Base-by-base conservation (phyloP, 2,113 vertebrate genomes). In the Leucopsar rothschildi region DNA sequence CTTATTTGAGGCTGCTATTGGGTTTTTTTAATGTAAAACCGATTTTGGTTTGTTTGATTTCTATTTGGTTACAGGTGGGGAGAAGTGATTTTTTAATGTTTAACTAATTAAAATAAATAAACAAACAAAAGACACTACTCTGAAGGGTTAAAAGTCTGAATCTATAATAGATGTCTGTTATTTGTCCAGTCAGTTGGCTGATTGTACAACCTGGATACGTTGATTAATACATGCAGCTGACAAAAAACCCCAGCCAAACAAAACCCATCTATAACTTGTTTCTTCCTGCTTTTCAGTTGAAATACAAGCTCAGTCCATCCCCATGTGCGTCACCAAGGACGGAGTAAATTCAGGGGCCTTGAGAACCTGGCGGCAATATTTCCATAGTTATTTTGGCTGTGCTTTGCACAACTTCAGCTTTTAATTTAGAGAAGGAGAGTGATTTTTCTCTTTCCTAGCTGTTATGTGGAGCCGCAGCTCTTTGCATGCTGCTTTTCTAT, bases 121-220 rank as follows among this genome's bases (percentile, higher is more conserved):
- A 50, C 18, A 45, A 64, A 92, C 18, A 45, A 64, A 92, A 95
- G 53, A 63, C 86, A 85, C 83, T 95, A 91, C 94, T 96, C 93
- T 93, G 90, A 96, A 96, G 95, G 93, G 92, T 95, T 97, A 97
- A 91, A 92, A 70, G 28, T 66, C 57, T 84, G 79, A 73, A 20
- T 79, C 72, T 57, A 5, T 85, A 40, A 70, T 56, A 75, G 50
- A 42, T 65, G 63, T 52, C 56, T 89, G 50, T 83, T 75, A 76
- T 89, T 94, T 85, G 76, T 76, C 73, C 85, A 79, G 75, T 68
- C 44, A 21, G 50, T 73, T 90, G 68, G 33, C 86, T 63, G 42
- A 44, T 37, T 87, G 77, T 84, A 82, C 69, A 57, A 20, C 55
- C 86, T 82, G 88, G 82, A 47, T 82, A 69, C 28, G 9, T 72